These are phyloP conservation scores for Pecten maximus DNA, from an alignment of 2,888 invertebrate genomes.

Conservation along the genomic window DNA sequence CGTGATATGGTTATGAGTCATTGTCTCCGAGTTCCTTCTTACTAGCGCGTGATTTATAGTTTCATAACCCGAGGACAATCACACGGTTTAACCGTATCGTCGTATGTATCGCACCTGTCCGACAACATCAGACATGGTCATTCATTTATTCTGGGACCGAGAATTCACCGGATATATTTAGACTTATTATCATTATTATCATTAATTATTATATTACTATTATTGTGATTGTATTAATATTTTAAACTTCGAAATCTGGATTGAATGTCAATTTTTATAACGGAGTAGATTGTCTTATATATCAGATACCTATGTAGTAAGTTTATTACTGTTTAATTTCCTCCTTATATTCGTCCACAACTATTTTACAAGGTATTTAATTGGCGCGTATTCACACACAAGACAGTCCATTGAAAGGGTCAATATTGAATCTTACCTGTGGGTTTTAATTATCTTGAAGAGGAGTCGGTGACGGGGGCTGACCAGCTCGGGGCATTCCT, in stretches of 20 bases:
- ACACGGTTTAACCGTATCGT: background rate
- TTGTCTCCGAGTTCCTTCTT: background rate
- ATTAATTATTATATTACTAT: background rate
- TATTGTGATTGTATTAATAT: background rate
- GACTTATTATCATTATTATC: no score
- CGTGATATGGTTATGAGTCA: background rate
- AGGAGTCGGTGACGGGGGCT: background rate
- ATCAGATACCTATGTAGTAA: no score
- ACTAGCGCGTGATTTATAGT: background rate
- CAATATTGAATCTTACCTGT: constrained; percentile 4
- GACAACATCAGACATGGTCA: background rate
- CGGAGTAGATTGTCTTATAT: background rate
- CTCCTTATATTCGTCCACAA: background rate
- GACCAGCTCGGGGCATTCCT: background rate
- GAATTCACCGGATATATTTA: no score
- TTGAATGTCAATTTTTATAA: background rate
- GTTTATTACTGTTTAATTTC: no score
- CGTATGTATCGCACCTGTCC: background rate
- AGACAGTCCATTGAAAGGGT: background rate
- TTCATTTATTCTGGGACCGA: background rate
- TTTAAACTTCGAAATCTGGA: background rate
- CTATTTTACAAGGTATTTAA: background rate
- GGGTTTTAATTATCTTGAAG: background rate
- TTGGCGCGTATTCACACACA: background rate
- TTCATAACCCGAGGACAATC: constrained; percentile 31